These are phyloP conservation scores for Microplitis deprimator DNA, from an alignment of 2,888 invertebrate species.

Conservation along the genomic window DNA sequence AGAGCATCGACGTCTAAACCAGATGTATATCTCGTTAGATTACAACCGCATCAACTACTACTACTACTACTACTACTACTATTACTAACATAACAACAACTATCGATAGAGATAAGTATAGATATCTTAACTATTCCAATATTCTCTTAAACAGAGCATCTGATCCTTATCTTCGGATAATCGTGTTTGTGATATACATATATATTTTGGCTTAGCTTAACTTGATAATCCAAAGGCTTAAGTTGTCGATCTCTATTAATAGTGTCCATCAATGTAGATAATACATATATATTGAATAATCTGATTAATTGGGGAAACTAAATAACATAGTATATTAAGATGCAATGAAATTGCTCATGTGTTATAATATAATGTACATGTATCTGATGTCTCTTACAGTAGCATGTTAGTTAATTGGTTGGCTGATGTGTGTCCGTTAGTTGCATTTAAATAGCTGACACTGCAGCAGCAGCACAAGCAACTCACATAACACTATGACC, in stretches of 20 bases:
- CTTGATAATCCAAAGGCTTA: background rate
- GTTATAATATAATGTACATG: background rate
- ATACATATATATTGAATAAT: background rate
- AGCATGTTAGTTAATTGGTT: background rate
- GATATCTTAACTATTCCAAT: conserved; percentile 2
- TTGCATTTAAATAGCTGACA: background rate
- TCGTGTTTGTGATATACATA: background rate
- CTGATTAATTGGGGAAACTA: background rate
- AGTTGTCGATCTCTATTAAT: background rate
- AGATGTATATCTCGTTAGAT: background rate
- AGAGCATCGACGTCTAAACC: background rate
- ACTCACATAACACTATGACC: background rate
- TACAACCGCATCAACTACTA: background rate
- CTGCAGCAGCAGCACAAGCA: background rate
- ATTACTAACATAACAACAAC: background rate
- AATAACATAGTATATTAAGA: background rate
- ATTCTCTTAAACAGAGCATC: background rate
- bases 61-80: background rate
- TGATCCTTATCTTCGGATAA: background rate
- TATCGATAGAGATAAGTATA: background rate
- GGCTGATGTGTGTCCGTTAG: background rate
- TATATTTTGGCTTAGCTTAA: background rate
- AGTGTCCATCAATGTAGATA: background rate
- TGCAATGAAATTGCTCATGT: background rate
- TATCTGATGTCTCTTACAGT: background rate